Conservation (phyloP, 2,797 vertebrate genomes). For the Echeneis naucrates region DNA sequence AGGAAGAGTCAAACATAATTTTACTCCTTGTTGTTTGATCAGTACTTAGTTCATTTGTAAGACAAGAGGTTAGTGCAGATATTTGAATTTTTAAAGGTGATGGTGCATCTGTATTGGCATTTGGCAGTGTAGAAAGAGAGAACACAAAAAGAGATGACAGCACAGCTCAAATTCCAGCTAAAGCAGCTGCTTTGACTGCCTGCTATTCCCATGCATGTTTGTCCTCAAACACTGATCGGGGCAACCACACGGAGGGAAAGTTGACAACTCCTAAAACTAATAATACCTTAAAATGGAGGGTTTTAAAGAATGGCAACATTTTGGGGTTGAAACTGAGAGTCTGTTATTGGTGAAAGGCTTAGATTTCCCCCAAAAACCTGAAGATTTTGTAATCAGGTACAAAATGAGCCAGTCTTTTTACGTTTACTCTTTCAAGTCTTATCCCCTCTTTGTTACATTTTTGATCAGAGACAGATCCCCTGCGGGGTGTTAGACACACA, state of each 20-base stretch:
- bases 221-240: constrained; percentile 48
- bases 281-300: constrained; percentile 54
- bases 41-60: constrained; percentile 15
- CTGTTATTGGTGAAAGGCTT: constrained; percentile 38
- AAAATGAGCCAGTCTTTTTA: constrained; percentile 71
- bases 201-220: constrained; percentile 46
- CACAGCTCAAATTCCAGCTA: constrained; percentile 52
- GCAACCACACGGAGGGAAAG: constrained; percentile 46
- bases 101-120: constrained; percentile 47
- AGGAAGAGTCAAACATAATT: constrained; percentile 31
- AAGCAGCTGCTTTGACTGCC: constrained; percentile 47
- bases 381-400: constrained; percentile 62
- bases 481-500: constrained; percentile 66
- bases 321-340: constrained; percentile 16
- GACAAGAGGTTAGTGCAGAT: constrained; percentile 6
- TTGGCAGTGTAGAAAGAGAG: constrained; percentile 31
- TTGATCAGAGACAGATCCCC: constrained; percentile 79
- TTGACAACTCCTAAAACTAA: constrained; percentile 58
- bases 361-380: constrained; percentile 26
- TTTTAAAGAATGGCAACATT: constrained; percentile 56
- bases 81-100: constrained; percentile 18
- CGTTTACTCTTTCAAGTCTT: constrained; percentile 77
- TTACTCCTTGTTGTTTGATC: constrained; percentile 20
- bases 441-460: constrained; percentile 79
- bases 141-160: constrained; percentile 50